Base-by-base conservation (phyloP, 2,113 vertebrate genomes). In the Anhinga anhinga region DNA sequence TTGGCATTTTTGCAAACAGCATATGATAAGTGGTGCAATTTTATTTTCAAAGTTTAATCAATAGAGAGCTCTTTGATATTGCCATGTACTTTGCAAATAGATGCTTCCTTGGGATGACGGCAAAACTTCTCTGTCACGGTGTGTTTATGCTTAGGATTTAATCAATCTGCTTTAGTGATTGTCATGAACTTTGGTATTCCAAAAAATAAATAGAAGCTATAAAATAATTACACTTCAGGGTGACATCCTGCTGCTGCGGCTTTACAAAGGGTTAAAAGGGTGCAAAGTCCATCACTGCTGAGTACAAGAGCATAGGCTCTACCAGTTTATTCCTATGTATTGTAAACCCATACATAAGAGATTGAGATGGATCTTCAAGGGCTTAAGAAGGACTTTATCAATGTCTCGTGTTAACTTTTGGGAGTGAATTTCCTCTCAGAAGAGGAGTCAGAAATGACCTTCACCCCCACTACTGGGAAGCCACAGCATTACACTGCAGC, bases 1-100 rank as follows among this genome's bases (percentile, higher is more conserved):
- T 61, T 96, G 95, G 62, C 94, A 85, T 93, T 96, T 95, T 89
- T 96, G 83, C 81, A 97, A 97, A 97, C 91, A 95, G 56, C 73
- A 32, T 92, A 82, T 93, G 97, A 96, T 95, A 95, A 97, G 94
- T 93, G 78, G 86, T 93, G 74, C 91, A 93, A 95, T 97, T 97
- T 94, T 95, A 94, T 94, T 97, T 96, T 93, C 93, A 91, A 95
- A 95, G 89, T 93, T 95, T 96, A 97, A 97, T 96, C 95, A 95
- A 97, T 97, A 96, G 66, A 91, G 84, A 95, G 58, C 50, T 95
- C 78, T 97, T 91, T 91, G 91, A 94, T 97, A 93, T 67, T 94
- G 74, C 84, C 30, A 21, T 17, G 42, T 85, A 58, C 78, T 91
- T 94, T 89, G 77, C 70, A 95, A 87, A 93, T 87, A 93, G 86